These are phyloP conservation scores for Brevimyrus niger DNA, from an alignment of 2,113 vertebrate species.

Conservation along the genomic window DNA sequence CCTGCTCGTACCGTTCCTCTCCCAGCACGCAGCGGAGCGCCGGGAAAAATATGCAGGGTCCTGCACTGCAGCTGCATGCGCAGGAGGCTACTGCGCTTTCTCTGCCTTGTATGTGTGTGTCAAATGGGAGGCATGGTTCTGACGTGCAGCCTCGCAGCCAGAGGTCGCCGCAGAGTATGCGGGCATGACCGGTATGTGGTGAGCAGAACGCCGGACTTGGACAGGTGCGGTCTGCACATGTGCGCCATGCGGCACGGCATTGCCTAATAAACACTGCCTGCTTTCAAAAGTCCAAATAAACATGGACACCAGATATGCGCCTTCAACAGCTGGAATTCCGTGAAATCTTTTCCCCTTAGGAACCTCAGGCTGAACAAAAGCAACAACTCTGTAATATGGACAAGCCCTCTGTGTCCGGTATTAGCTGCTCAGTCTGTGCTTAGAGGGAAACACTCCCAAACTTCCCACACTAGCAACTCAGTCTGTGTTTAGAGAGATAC, in stretches of 20 bases:
- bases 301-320: not conserved
- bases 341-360: not conserved
- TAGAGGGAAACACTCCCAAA: not conserved
- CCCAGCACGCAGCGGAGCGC: not conserved
- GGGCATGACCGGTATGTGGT: not conserved
- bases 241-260: conserved; percentile 13
- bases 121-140: too few relatives aligned
- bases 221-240: conserved; percentile 40
- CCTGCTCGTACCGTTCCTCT: too few relatives aligned
- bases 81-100: not conserved
- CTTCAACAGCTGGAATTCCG: not conserved
- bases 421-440: not conserved
- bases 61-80: not conserved
- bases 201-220: conserved; percentile 3
- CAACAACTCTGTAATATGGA: not conserved
- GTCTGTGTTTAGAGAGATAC: not conserved
- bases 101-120: not conserved
- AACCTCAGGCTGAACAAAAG: not conserved
- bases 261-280: conserved; percentile 32
- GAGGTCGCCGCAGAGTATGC: not conserved
- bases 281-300: not conserved
- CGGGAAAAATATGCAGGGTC: not conserved
- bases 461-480: not conserved
- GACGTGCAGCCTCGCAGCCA: not conserved
- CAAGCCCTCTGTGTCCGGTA: not conserved